Percentiles rank a stretch among this genome's conserved stretches.
Evolutionary conservation across 2,113 vertebrate genomes (phyloP).

Genomic region (Plotosus lineatus): DNA sequence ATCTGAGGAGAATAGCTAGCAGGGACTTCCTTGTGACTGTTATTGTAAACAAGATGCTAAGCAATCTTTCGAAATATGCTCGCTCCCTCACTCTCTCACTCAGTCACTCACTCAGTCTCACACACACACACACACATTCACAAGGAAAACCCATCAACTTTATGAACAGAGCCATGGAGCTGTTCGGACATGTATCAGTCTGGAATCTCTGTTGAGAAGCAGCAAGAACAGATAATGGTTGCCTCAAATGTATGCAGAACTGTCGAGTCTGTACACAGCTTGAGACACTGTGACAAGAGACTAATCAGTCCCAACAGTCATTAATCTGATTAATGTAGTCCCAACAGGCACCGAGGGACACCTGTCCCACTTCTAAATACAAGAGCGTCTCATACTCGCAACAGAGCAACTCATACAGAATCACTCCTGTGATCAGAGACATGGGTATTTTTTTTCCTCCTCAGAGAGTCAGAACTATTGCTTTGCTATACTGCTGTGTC

Average conservation of each 20-base stretch:
- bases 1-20: slow-evolving; percentile 57
- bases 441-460: background rate
- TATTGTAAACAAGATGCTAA: slow-evolving; percentile 52
- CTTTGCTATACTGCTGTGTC: slow-evolving; percentile 4
- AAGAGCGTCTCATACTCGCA: slow-evolving; percentile 22
- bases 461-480: background rate
- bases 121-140: background rate
- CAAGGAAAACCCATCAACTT: slow-evolving; percentile 19
- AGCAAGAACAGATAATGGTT: slow-evolving; percentile 4
- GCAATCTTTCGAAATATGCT: slow-evolving; percentile 37
- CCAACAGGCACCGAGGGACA: slow-evolving; percentile 32
- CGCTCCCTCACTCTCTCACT: background rate
- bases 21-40: slow-evolving; percentile 59
- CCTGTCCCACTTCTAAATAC: slow-evolving; percentile 35
- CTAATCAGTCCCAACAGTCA: slow-evolving; percentile 47
- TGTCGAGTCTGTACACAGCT: slow-evolving; percentile 31
- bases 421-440: background rate
- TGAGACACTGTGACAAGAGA: slow-evolving; percentile 35
- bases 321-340: slow-evolving; percentile 47
- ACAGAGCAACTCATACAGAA: background rate
- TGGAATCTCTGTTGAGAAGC: slow-evolving; percentile 19
- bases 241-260: background rate
- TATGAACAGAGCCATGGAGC: slow-evolving; percentile 16
- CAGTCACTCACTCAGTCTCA: background rate
- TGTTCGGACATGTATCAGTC: slow-evolving; percentile 52